These are phyloP conservation scores for Plectus sambesii DNA, from an alignment of 1,140 invertebrate species.

Conservation along the genomic window DNA sequence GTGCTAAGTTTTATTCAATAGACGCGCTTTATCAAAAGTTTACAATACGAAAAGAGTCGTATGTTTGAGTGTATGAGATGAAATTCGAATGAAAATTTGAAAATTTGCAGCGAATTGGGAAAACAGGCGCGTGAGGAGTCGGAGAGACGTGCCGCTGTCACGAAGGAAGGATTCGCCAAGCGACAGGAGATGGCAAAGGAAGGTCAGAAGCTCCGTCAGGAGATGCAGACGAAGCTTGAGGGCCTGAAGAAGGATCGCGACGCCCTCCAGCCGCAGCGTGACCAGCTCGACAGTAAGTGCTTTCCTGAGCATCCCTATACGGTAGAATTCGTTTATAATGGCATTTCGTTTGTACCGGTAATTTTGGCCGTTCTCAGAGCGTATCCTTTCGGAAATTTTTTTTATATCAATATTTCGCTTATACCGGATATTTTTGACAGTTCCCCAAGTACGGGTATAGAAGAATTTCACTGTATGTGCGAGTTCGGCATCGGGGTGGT, in stretches of 20 bases:
- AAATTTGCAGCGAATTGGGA: conserved; percentile 65
- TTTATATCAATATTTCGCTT: no score
- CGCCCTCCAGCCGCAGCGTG: conserved; percentile 32
- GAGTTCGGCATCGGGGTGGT: no score
- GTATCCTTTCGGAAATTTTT: no score
- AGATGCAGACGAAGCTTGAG: conserved; percentile 31
- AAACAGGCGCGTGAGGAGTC: conserved; percentile 63
- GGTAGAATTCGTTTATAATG: conserved; percentile 59
- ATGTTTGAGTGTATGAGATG: conserved; percentile 1
- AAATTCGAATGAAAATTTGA: conserved; percentile 43
- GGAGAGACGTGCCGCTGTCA: conserved; percentile 59
- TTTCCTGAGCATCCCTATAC: conserved; percentile 60
- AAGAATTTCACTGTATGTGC: no score
- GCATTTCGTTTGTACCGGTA: no score
- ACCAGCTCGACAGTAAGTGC: conserved; percentile 58
- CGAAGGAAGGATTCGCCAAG: conserved; percentile 65
- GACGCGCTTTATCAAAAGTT: no score
- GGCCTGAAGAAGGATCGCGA: conserved; percentile 32
- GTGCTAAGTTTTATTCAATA: no score
- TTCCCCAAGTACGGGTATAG: no score
- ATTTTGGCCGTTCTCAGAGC: no score
- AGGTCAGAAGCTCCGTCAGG: conserved; percentile 53
- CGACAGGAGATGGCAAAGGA: conserved; percentile 62
- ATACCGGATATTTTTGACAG: no score
- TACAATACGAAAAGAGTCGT: background rate